phyloP scores from a whole-genome alignment of 2,113 vertebrate species.

The Callionymus lyra region DNA sequence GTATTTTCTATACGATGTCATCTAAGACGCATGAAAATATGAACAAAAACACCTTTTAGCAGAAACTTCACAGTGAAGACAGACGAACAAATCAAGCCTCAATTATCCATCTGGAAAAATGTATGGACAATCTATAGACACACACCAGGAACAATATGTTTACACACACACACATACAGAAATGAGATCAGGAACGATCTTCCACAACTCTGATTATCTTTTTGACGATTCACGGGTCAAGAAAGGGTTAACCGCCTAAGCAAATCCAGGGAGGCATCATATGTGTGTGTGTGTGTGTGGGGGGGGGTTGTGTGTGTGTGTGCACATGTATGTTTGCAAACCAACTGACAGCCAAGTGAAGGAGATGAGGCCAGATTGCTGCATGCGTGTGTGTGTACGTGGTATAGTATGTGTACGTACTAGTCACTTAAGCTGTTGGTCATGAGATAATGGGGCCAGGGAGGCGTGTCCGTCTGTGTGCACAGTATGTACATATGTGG shows the following conservation, averaged over 20 bases:
- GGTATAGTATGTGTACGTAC: constrained; percentile 13
- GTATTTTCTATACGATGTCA: no score
- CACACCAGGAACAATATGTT: constrained; percentile 1
- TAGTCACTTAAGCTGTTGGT: constrained; percentile 31
- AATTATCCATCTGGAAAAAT: no score
- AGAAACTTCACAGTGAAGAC: no score
- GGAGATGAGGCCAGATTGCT: no score
- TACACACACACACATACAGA: background rate
- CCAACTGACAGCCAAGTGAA: no score
- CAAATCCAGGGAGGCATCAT: background rate
- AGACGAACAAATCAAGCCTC: no score
- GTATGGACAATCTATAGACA: background rate
- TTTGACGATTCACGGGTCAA: constrained; percentile 11
- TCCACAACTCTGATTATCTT: constrained; percentile 10
- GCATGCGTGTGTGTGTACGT: background rate
- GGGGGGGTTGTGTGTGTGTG: no score
- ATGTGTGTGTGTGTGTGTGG: constrained; percentile 18
- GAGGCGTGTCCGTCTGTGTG: constrained; percentile 6
- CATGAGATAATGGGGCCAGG: constrained; percentile 38
- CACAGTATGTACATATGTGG: constrained; percentile 13
- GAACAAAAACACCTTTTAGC: no score
- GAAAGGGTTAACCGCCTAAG: constrained; percentile 10
- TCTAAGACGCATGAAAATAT: no score
- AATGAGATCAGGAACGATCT: constrained; percentile 5
- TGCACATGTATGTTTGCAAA: constrained; percentile 22